Conservation (phyloP, 2,797 vertebrate genomes). For the Tachyglossus aculeatus region DNA sequence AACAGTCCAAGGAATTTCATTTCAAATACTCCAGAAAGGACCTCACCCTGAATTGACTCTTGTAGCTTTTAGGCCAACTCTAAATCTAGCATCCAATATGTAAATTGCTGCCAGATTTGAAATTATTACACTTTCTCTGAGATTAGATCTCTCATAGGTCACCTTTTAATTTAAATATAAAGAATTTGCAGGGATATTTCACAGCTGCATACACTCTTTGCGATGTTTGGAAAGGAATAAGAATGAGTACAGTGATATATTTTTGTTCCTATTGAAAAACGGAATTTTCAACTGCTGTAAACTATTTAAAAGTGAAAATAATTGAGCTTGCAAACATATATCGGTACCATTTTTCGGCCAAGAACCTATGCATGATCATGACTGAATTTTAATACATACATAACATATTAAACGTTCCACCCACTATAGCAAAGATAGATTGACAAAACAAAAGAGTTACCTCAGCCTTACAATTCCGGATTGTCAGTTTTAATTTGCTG, state of each 20-base stretch:
- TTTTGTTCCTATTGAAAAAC: background rate
- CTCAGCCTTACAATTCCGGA: background rate
- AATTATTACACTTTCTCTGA: too few species aligned
- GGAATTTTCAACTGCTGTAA: background rate
- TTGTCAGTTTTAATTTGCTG: background rate
- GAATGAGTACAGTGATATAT: background rate
- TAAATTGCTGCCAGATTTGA: too few species aligned
- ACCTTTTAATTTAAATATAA: background rate
- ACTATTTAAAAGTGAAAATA: background rate
- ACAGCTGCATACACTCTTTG: background rate
- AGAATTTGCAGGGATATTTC: slow-evolving; percentile 2
- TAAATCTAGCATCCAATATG: too few species aligned
- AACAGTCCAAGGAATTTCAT: too few species aligned
- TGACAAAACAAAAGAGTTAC: background rate
- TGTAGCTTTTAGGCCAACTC: too few species aligned
- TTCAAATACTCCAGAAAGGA: too few species aligned
- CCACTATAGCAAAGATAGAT: background rate
- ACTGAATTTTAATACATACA: background rate
- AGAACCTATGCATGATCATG: background rate
- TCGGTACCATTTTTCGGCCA: background rate
- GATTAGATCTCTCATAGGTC: too few species aligned
- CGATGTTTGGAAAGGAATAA: slow-evolving; percentile 5
- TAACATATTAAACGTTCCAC: background rate
- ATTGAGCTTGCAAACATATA: background rate
- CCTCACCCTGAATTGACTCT: too few species aligned